These are phyloP conservation scores for Lysandra bellargus DNA, from an alignment of 2,888 invertebrate species.

Conservation along the genomic window DNA sequence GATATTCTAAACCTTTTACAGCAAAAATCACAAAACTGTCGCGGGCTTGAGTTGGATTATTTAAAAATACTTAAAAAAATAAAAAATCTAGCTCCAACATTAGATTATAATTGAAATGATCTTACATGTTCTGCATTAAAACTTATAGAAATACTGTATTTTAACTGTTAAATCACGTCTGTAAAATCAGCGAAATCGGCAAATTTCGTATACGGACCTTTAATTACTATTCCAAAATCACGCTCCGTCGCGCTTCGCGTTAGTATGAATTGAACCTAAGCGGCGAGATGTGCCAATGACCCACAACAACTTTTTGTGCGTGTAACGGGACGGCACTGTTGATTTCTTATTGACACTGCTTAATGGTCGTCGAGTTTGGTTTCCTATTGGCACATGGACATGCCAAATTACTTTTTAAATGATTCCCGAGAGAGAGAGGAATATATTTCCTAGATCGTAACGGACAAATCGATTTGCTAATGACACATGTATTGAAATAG, in stretches of 20 bases:
- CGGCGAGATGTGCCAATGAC: constrained; percentile 70
- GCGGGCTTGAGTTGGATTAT: too few relatives aligned
- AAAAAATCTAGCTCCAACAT: too few relatives aligned
- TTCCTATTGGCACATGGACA: constrained; percentile 25
- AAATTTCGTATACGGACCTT: too few relatives aligned
- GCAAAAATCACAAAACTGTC: too few relatives aligned
- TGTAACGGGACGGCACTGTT: constrained; percentile 74
- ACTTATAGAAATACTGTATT: too few relatives aligned
- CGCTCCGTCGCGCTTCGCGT: constrained; percentile 46
- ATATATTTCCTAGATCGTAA: not conserved
- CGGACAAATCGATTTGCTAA: not conserved
- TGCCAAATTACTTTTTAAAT: constrained; percentile 24
- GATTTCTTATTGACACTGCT: constrained; percentile 69
- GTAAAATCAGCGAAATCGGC: too few relatives aligned
- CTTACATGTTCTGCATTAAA: too few relatives aligned
- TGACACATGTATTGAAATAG: not conserved
- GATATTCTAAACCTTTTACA: too few relatives aligned
- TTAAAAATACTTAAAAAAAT: too few relatives aligned
- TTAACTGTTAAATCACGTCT: too few relatives aligned
- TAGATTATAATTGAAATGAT: too few relatives aligned
- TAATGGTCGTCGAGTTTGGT: constrained; percentile 37
- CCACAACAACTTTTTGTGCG: constrained; percentile 74
- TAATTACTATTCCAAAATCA: not conserved
- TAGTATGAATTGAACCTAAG: constrained; percentile 41
- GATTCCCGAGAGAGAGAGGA: not conserved